Percentiles rank a stretch among this genome's conserved stretches.
phyloP scores from a whole-genome alignment of 2,113 vertebrate genomes.

The Charina bottae region DNA sequence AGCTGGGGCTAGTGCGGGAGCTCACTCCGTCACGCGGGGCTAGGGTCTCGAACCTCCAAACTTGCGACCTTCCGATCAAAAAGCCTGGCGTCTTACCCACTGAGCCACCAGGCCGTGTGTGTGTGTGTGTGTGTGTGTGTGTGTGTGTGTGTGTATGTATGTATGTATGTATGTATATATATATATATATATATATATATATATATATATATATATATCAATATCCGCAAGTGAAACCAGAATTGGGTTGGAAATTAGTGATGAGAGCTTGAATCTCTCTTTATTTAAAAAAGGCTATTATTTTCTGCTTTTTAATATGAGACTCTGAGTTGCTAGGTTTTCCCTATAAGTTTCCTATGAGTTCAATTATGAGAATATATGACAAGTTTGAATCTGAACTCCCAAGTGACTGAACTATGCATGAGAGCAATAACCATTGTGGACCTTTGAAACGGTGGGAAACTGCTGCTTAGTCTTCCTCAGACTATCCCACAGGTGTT shows the following conservation, averaged over 20 bases:
- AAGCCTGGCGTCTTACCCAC: too few species aligned
- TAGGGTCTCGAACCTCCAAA: too few species aligned
- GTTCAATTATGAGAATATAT: constrained; percentile 45
- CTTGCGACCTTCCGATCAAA: too few species aligned
- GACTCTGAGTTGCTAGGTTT: constrained; percentile 29
- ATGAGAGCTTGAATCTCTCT: constrained; percentile 4
- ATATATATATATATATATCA: not conserved
- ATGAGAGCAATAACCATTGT: constrained; percentile 41
- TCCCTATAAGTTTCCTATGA: constrained; percentile 39
- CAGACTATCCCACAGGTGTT: too few species aligned
- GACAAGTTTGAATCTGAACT: not conserved
- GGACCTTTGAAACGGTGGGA: constrained; percentile 37
- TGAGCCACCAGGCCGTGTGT: too few species aligned
- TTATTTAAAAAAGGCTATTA: constrained; percentile 21
- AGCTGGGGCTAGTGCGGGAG: too few species aligned
- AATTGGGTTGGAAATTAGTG: constrained; percentile 48
- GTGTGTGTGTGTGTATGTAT: not conserved
- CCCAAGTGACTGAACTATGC: not conserved
- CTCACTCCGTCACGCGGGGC: too few species aligned
- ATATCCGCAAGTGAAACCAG: not conserved
- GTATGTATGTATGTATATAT: too few species aligned
- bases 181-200: too few species aligned
- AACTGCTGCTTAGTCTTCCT: not conserved
- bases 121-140: not conserved
- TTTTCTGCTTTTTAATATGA: constrained; percentile 31